These are phyloP conservation scores for Pammene fasciana DNA, from an alignment of 2,888 invertebrate genomes.

Conservation along the genomic window DNA sequence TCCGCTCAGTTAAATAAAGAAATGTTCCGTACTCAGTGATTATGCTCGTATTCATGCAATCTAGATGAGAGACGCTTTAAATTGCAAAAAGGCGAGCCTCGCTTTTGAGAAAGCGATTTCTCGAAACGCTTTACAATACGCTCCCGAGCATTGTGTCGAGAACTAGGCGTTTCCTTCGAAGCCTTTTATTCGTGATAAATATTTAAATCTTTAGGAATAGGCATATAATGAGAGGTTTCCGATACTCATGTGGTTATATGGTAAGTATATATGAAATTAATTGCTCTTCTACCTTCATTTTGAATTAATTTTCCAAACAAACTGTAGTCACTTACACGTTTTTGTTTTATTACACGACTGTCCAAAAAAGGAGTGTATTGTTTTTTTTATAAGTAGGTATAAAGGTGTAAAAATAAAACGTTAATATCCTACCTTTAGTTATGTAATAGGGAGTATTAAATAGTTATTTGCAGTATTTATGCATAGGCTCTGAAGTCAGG, in stretches of 20 bases:
- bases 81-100: constrained; percentile 75
- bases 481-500: too few relatives aligned
- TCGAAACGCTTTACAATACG: constrained; percentile 76
- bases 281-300: too few relatives aligned
- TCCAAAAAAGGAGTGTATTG: too few relatives aligned
- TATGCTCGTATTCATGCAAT: constrained; percentile 71
- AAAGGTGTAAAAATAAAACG: too few relatives aligned
- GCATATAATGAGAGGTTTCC: constrained; percentile 38
- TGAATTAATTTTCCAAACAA: too few relatives aligned
- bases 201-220: constrained; percentile 44
- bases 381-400: too few relatives aligned
- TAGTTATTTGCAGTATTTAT: too few relatives aligned
- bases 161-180: constrained; percentile 65
- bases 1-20: constrained; percentile 50
- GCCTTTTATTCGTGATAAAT: constrained; percentile 59
- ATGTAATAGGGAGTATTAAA: too few relatives aligned
- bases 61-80: constrained; percentile 74
- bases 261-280: too few relatives aligned
- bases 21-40: constrained; percentile 48
- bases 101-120: constrained; percentile 77
- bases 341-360: too few relatives aligned
- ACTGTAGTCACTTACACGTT: too few relatives aligned
- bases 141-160: constrained; percentile 69
- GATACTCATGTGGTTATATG: not conserved
- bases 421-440: too few relatives aligned